Conservation (phyloP, 2,113 vertebrate genomes). For the Sebastes schlegelii region DNA sequence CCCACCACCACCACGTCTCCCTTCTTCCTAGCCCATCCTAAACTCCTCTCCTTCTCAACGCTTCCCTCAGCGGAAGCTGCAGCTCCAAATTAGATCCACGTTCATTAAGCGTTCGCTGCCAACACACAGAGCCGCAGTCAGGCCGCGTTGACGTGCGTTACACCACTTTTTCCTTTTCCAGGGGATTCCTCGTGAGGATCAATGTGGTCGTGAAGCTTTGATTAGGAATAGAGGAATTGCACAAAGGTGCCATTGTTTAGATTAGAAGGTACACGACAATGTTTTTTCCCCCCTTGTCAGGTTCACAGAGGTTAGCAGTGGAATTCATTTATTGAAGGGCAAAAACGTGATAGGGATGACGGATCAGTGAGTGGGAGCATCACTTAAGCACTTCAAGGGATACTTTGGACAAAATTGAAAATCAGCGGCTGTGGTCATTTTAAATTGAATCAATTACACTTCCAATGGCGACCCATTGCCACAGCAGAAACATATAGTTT, state of each 20-base stretch:
- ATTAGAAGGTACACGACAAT: background rate
- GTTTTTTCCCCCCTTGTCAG: background rate
- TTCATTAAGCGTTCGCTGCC: slow-evolving; percentile 35
- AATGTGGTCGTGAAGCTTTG: slow-evolving; percentile 38
- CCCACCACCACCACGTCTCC: background rate
- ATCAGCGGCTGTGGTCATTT: background rate
- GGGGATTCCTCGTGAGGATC: slow-evolving; percentile 34
- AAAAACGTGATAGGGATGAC: background rate
- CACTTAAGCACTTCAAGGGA: background rate
- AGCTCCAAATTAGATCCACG: slow-evolving; percentile 55
- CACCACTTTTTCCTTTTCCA: slow-evolving; percentile 21
- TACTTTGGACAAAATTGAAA: background rate
- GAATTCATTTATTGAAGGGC: slow-evolving; percentile 5
- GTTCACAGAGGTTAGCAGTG: slow-evolving; percentile 4
- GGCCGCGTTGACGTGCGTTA: background rate
- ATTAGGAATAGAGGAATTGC: slow-evolving; percentile 15
- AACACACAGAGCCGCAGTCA: slow-evolving; percentile 14
- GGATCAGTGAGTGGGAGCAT: background rate
- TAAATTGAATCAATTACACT: background rate
- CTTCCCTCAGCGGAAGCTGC: slow-evolving; percentile 29
- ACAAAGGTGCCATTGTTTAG: slow-evolving; percentile 42
- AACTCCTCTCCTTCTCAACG: slow-evolving; percentile 22
- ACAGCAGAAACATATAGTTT: slow-evolving; percentile 1
- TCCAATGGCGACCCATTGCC: background rate
- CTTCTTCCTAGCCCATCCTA: background rate